Percentiles rank a stretch among this genome's conserved stretches.
Conservation (phyloP, 2,888 invertebrate genomes). For the Beris morrisii region DNA sequence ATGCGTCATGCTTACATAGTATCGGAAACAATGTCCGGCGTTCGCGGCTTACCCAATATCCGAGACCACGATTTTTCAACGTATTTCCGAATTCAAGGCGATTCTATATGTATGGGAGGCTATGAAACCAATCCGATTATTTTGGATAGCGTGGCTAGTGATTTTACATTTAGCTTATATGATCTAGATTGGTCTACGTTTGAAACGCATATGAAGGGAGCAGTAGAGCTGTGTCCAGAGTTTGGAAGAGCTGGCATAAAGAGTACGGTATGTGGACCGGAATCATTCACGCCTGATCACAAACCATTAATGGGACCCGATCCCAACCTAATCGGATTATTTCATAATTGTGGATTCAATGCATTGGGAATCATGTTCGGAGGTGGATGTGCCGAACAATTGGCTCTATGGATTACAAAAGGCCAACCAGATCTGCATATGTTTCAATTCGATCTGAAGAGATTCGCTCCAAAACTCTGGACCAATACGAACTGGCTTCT, state of each 20-base stretch:
- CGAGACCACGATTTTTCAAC: constrained; percentile 83
- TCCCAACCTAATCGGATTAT: constrained; percentile 68
- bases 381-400: constrained; percentile 82
- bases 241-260: constrained; percentile 77
- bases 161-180: constrained; percentile 81
- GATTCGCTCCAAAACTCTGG: constrained; percentile 75
- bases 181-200: constrained; percentile 88
- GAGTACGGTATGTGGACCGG: constrained; percentile 86
- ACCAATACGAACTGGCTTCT: constrained; percentile 73
- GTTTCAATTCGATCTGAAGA: constrained; percentile 82
- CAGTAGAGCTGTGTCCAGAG: constrained; percentile 72
- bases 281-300: constrained; percentile 91
- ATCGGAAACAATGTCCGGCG: constrained; percentile 75
- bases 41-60: constrained; percentile 76
- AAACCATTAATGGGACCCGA: constrained; percentile 84
- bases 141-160: constrained; percentile 73
- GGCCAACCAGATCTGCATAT: constrained; percentile 84
- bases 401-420: constrained; percentile 81
- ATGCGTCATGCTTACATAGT: constrained; percentile 90
- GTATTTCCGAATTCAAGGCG: constrained; percentile 83
- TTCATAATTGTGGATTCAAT: constrained; percentile 86
- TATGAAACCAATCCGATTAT: constrained; percentile 85
- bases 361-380: constrained; percentile 92
- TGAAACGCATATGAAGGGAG: constrained; percentile 72
- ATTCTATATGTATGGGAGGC: constrained; percentile 81